Evolutionary conservation across 2,888 invertebrate genomes (phyloP), one percentile per base, ranked within the genome.

Genomic region (Charanyca ferruginea): DNA sequence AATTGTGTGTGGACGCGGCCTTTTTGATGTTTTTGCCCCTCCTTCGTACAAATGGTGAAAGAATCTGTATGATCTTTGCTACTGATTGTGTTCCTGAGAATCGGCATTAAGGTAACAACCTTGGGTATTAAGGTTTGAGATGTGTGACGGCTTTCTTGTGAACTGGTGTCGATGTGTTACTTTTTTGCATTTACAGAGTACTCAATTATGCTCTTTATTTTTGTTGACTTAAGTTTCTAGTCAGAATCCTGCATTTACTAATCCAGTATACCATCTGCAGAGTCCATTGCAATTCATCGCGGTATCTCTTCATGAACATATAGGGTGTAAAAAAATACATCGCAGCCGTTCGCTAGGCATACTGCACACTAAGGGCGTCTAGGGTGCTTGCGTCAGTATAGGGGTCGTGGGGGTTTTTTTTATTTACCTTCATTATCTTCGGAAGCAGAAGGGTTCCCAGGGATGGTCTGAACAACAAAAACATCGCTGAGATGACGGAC

Each of bases 1-100:
- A 91, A 91, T 91, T 91, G 90, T 88, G 81, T 80, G 81, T 68
- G 54, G 65, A 72, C 79, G 88, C 91, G 91, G 91, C 82, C 83
- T 86, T 87, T 91, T 88, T 91, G 89, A 91, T 88, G 85, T 85
- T 85, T 87, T 90, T 88, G 76, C 80, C 48, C 45, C 44, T 38
- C 60, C 61, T 66, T 49, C 54, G 61, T 67, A 72, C 68, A 71
- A 79, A 82, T 79, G 70, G 75, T 72, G 63, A 62, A 83, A 76
- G 82, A 81, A 83, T 85, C 78, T 74, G 47, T 66, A 66, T 76
- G 65, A 76, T 81, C 66, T 66, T 52, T 32, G 41, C 64, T 52
- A 51, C 59, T 81, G 81, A 83, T 83, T 83, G 73, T 76, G 66
- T 72, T 81, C 79, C 51, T 62, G 48, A 64, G 78, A 81, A 80